Evolutionary conservation across 2,888 invertebrate genomes (phyloP), one percentile per base, ranked within the genome.

Genomic region (Esperia sulphurella): DNA sequence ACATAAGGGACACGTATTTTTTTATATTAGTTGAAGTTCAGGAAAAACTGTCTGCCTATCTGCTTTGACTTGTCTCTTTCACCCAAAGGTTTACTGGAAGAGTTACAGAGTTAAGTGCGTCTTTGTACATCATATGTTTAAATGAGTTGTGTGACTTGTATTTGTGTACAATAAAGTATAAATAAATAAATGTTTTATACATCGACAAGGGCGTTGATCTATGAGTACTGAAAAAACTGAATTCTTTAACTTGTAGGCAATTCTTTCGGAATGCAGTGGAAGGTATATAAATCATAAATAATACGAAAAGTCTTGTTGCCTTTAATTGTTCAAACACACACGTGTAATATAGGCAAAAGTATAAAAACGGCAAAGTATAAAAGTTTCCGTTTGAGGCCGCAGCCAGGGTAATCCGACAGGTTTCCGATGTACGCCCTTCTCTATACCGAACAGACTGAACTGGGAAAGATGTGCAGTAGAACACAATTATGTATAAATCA

Each of bases 361-460:
- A 65, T 63, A 73, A 74, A 75, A 71, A 66, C 57, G 61, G 56
- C 58, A 60, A 58, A 68, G 68, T 62, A 70, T 69, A 72, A 71
- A 77, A 75, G 68, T 72, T 76, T 67, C 58, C 64, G 67, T 68
- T 74, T 65, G 67, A 68, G 68, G 65, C 62, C 63, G 61, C 55
- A 56, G 60, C 59, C 55, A 57, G 51, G 61, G 68, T 75, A 76
- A 77, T 74, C 73, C 71, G 69, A 74, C 66, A 65, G 62, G 63
- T 68, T 63, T 48, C 59, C 62, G 55, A 60, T 63, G 61, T 58
- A 56, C 53, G 51, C 53, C 49, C 52, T 47, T 42, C 50, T 55
- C 53, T 55, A 53, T 57, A 51, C 47, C 48, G 54, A 52, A 54
- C 52, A 49, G 48, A 12, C 49, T 46, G 49, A 50, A 51, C 43